Conservation (phyloP, 2,888 invertebrate species). For the Ochropacha duplaris region DNA sequence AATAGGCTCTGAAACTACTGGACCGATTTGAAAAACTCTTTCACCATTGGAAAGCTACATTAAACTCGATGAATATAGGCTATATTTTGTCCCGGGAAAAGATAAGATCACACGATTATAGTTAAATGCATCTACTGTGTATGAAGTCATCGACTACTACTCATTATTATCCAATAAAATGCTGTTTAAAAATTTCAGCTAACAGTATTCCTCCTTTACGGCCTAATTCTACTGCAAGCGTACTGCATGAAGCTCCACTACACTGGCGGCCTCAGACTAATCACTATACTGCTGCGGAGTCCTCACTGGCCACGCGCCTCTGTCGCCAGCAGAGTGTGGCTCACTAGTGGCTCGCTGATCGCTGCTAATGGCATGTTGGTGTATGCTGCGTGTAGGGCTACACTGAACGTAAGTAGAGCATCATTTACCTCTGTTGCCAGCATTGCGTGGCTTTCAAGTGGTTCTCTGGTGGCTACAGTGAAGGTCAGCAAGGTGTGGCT, state of each 20-base stretch:
- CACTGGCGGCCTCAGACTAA: constrained; percentile 66
- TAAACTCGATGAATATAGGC: too few relatives aligned
- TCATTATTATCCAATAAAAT: too few relatives aligned
- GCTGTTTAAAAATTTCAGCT: constrained; percentile 39
- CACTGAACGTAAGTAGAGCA: constrained; percentile 51
- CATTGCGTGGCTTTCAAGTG: too few relatives aligned
- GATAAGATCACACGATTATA: too few relatives aligned
- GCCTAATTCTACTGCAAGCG: constrained; percentile 65
- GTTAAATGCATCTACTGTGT: too few relatives aligned
- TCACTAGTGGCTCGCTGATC: constrained; percentile 54
- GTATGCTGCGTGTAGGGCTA: constrained; percentile 64
- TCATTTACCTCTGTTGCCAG: not conserved
- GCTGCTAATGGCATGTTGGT: constrained; percentile 67
- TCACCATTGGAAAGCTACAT: too few relatives aligned
- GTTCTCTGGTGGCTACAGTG: too few relatives aligned
- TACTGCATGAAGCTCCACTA: constrained; percentile 77
- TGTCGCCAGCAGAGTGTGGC: constrained; percentile 54
- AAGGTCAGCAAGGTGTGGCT: too few relatives aligned
- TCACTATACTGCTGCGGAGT: constrained; percentile 57
- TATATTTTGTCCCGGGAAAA: too few relatives aligned
- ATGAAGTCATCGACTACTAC: too few relatives aligned
- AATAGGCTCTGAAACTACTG: too few relatives aligned
- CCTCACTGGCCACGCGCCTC: constrained; percentile 63
- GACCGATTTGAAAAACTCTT: too few relatives aligned
- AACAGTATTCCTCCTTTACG: constrained; percentile 65